Evolutionary conservation across 2,113 vertebrate species (phyloP).

Genomic region (Ceyx margarethae): DNA sequence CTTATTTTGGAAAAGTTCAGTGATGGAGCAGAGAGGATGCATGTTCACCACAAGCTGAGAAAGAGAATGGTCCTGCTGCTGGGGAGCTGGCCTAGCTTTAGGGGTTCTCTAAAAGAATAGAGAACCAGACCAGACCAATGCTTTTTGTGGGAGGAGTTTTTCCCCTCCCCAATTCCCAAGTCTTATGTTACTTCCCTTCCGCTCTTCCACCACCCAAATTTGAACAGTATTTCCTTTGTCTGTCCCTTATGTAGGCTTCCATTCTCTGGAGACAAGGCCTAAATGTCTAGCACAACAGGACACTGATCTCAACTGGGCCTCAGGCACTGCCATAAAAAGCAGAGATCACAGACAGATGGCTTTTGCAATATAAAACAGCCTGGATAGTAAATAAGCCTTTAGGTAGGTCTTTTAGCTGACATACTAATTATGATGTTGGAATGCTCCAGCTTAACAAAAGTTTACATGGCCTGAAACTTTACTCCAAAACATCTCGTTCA

Average conservation of each 20-base stretch:
- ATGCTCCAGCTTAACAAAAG: not conserved
- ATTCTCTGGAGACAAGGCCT: conserved; percentile 28
- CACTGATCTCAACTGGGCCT: conserved; percentile 39
- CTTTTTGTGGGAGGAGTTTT: not conserved
- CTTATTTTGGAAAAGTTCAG: not conserved
- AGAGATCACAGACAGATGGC: not conserved
- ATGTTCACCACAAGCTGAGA: not conserved
- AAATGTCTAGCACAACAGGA: conserved; percentile 39
- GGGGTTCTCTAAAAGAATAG: not conserved
- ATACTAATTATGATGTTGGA: not conserved
- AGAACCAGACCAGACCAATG: conserved; percentile 1
- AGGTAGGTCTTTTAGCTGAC: not conserved
- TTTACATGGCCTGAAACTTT: not conserved
- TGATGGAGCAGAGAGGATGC: not conserved
- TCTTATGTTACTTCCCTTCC: conserved; percentile 1
- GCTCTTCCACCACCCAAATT: not conserved
- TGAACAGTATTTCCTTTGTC: conserved; percentile 50
- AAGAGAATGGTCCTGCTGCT: not conserved
- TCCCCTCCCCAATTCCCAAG: conserved; percentile 7
- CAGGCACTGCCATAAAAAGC: conserved; percentile 56
- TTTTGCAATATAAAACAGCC: not conserved
- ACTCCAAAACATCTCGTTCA: not conserved
- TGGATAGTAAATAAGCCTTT: not conserved
- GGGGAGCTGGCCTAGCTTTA: not conserved
- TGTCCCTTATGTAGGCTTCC: not conserved